Conservation (phyloP, 2,797 vertebrate species). For the Emys orbicularis region DNA sequence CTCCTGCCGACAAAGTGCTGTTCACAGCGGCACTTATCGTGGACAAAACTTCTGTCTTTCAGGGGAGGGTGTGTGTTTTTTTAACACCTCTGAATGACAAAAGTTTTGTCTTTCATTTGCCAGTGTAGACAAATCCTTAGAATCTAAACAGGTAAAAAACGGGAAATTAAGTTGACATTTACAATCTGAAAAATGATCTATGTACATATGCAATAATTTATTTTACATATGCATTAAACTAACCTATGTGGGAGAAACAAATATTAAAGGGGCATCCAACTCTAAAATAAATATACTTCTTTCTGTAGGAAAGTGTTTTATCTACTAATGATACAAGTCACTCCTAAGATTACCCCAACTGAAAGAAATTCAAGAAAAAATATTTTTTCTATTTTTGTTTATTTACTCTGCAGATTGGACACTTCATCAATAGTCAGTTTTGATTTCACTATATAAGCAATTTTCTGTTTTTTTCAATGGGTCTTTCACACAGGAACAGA, state of each 20-base stretch:
- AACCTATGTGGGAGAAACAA: neutral
- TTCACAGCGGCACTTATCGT: too few species aligned
- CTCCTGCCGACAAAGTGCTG: too few species aligned
- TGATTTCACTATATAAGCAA: neutral
- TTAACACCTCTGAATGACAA: too few species aligned
- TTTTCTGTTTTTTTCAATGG: neutral
- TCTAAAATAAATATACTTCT: slow-evolving; percentile 14
- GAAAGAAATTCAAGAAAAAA: neutral
- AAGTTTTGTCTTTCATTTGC: too few species aligned
- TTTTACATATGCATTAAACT: neutral
- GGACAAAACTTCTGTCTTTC: too few species aligned
- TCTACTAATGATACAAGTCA: neutral
- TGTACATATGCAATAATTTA: neutral
- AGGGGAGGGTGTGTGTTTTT: too few species aligned
- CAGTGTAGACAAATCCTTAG: neutral
- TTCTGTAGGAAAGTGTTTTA: neutral
- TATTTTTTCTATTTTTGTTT: neutral
- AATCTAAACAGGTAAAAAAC: neutral
- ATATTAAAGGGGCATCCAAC: neutral
- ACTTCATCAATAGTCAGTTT: neutral
- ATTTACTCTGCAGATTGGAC: neutral
- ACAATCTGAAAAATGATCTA: neutral
- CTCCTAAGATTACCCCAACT: neutral
- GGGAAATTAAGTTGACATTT: neutral
- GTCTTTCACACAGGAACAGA: neutral